phyloP scores from a whole-genome alignment of 2,888 invertebrate species.

The Noctuana brunneofusca region DNA sequence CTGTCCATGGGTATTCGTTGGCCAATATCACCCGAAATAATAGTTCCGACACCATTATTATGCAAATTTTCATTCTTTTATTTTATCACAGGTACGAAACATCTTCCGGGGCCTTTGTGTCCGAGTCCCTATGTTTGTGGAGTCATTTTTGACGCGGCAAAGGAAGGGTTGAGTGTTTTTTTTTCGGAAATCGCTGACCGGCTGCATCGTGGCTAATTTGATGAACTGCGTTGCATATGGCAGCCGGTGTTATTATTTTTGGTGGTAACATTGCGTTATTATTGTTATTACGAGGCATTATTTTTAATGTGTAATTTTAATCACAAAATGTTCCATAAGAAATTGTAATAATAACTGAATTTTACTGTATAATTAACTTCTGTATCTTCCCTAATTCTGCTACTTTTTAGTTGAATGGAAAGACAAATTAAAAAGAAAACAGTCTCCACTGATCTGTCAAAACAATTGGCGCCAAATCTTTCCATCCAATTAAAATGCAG shows the following conservation, averaged over 20 bases:
- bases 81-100: slow-evolving; percentile 74
- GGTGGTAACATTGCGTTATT: slow-evolving; percentile 5
- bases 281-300: slow-evolving; percentile 7
- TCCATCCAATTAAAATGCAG: slow-evolving; percentile 80
- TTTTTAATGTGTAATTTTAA: not conserved
- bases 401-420: slow-evolving; percentile 5
- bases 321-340: too few species aligned
- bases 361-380: too few species aligned
- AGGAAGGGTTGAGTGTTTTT: slow-evolving; percentile 60
- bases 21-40: slow-evolving; percentile 73
- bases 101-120: slow-evolving; percentile 63
- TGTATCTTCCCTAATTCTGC: not conserved
- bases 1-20: slow-evolving; percentile 72
- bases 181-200: slow-evolving; percentile 53
- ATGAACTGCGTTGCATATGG: slow-evolving; percentile 69
- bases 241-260: slow-evolving; percentile 37
- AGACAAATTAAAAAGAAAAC: slow-evolving; percentile 30
- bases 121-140: slow-evolving; percentile 58
- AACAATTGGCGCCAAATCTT: slow-evolving; percentile 33
- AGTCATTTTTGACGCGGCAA: slow-evolving; percentile 44
- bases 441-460: slow-evolving; percentile 22
- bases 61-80: slow-evolving; percentile 70
- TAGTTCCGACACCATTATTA: slow-evolving; percentile 74
- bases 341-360: too few species aligned
- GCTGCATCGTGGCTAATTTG: slow-evolving; percentile 69